A percentile compares a stretch with the other conserved stretches of the same genome.
Conservation (phyloP, 2,113 vertebrate species). For the Candoia aspera region DNA sequence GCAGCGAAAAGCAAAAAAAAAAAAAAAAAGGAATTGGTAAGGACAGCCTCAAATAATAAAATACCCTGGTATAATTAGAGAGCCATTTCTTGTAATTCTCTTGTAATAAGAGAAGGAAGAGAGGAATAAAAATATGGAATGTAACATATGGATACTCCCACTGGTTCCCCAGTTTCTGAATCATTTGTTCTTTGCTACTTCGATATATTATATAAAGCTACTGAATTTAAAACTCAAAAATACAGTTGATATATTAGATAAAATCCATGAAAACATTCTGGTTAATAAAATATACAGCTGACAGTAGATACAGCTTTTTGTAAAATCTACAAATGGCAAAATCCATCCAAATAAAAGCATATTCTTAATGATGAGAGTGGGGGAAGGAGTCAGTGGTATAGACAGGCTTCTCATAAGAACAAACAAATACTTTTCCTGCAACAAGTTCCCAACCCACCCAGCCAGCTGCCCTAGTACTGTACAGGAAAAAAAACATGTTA, state of each 20-base stretch:
- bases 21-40: too few relatives aligned
- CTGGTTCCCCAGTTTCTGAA: background rate
- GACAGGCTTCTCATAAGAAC: background rate
- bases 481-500: too few relatives aligned
- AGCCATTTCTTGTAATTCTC: background rate
- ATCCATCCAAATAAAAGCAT: background rate
- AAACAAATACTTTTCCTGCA: background rate
- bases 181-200: background rate
- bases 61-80: background rate
- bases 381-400: background rate
- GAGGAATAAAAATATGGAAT: slow-evolving; percentile 22
- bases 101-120: slow-evolving; percentile 11
- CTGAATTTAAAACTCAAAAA: background rate
- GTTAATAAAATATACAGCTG: background rate
- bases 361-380: background rate
- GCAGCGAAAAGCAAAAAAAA: background rate
- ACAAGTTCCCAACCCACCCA: background rate
- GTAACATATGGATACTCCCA: background rate
- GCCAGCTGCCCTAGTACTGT: too few relatives aligned
- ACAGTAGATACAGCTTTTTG: background rate
- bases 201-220: background rate
- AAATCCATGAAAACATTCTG: background rate
- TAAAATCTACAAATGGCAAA: background rate
- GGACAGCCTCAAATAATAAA: slow-evolving; percentile 8
- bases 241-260: background rate